Base-by-base conservation (phyloP, 2,113 vertebrate species). In the Pteropus alecto region DNA sequence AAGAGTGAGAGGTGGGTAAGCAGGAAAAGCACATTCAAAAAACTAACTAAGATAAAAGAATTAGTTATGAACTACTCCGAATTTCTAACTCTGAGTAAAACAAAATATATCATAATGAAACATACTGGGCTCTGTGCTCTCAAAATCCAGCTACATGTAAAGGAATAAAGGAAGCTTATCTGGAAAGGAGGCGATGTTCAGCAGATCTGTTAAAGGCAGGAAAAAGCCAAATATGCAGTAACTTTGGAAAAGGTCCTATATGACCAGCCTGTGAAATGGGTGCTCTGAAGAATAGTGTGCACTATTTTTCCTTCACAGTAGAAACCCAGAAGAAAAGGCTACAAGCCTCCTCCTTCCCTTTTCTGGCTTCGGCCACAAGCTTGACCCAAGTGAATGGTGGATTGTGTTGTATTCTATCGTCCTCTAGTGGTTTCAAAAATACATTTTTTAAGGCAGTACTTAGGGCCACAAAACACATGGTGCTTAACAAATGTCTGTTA, bases 401-500 rank as follows among this genome's bases (percentile, higher is more conserved):
- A 43, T 92, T 95, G 3, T 67, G 56, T 85, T 97, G 97, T 95
- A 24, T 94, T 96, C 93, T 71, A 78, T 86, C 65, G 93, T 93
- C 97, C 97, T 95, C 97, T 98, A 96, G 97, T 95, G 97, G 97
- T 61, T 85, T 85, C 90, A 88, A 94, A 56, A 10, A 10, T 89
- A 30, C 73, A 38, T 61, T 26, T 97, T 43, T 58, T 46, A 41
- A 73, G 30, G 35, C 60, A 78, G 41, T 18, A 11, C 81, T 89
- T 71, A 35, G 46, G 14, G 35, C 76, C 58, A 30, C 13, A 33
- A 63, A n/a, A 83, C 3, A 48, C 35, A 65, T 8, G 9, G 54
- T 73, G 35, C 71, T 84, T 48, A 70, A 79, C 38, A 61, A 71
- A 77, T 38, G 30, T 54, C 87, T 87, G 13, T 63, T 61, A 79